Percentiles rank a stretch among this genome's conserved stretches.
Evolutionary conservation across 2,888 invertebrate species (phyloP).

Genomic region (Dicyrtoma fusca): DNA sequence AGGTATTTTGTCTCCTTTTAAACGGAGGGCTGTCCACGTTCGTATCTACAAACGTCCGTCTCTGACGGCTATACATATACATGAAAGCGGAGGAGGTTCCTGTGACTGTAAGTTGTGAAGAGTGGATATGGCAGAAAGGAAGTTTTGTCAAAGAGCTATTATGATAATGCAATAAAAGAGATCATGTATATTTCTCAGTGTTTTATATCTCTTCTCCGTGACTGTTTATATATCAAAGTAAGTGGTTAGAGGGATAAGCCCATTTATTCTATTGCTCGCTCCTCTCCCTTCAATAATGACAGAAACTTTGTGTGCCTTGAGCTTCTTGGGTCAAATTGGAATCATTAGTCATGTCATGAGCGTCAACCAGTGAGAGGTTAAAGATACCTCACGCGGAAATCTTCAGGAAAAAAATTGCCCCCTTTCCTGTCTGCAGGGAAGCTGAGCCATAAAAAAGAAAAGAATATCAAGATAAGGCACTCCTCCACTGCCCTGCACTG

Average conservation of each 20-base stretch:
- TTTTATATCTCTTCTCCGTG: neutral
- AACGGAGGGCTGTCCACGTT: no score
- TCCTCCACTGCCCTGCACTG: no score
- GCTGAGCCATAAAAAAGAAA: no score
- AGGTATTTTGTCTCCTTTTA: no score
- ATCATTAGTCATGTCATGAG: constrained; percentile 37
- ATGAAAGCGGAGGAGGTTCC: neutral
- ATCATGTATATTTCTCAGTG: neutral
- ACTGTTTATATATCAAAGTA: neutral
- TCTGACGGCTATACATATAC: no score
- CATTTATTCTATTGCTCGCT: no score
- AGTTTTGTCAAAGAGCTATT: neutral
- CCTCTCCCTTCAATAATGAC: constrained; percentile 5
- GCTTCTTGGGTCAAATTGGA: constrained; percentile 25
- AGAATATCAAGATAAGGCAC: no score
- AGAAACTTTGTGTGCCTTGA: constrained; percentile 8
- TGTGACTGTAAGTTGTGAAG: no score
- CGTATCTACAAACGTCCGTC: no score
- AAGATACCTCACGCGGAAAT: neutral
- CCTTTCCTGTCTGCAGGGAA: neutral
- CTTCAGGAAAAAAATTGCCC: neutral
- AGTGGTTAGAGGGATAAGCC: neutral
- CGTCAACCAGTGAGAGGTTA: neutral
- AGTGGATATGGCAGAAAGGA: neutral
- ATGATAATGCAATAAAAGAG: neutral